These are phyloP conservation scores for Otus scops DNA, from an alignment of 2,797 vertebrate genomes.

Conservation along the genomic window DNA sequence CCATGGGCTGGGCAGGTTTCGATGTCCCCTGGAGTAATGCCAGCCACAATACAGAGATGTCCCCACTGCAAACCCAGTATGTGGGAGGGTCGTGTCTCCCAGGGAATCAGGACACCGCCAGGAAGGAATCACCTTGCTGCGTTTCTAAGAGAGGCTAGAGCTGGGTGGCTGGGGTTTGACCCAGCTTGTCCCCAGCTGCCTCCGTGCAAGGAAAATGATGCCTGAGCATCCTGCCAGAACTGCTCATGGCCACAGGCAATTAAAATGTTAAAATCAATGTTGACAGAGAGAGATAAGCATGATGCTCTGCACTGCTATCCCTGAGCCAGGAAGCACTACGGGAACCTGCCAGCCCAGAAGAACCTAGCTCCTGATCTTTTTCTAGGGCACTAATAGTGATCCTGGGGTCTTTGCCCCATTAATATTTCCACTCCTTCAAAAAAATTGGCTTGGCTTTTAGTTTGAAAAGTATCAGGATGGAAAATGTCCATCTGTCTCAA, in stretches of 20 bases:
- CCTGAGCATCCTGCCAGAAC: neutral
- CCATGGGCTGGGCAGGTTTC: rapidly evolving
- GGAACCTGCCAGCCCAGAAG: neutral
- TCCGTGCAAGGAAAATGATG: neutral
- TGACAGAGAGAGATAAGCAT: neutral
- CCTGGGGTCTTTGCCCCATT: neutral
- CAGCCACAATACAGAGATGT: neutral
- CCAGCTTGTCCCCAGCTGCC: neutral
- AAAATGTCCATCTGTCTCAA: neutral
- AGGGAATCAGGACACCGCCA: rapidly evolving
- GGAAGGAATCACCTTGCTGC: neutral
- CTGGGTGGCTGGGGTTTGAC: neutral
- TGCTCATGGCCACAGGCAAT: neutral
- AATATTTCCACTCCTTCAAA: neutral
- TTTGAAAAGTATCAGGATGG: neutral
- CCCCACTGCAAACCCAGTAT: neutral
- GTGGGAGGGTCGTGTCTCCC: rapidly evolving
- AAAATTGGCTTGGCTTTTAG: neutral
- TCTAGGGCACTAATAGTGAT: neutral
- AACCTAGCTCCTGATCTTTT: neutral
- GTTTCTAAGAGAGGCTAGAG: neutral
- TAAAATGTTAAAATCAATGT: neutral
- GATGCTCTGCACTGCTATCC: neutral
- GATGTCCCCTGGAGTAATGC: neutral
- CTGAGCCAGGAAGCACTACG: neutral